Base-by-base conservation (phyloP, 1,140 invertebrate species). In the Formica selysi region DNA sequence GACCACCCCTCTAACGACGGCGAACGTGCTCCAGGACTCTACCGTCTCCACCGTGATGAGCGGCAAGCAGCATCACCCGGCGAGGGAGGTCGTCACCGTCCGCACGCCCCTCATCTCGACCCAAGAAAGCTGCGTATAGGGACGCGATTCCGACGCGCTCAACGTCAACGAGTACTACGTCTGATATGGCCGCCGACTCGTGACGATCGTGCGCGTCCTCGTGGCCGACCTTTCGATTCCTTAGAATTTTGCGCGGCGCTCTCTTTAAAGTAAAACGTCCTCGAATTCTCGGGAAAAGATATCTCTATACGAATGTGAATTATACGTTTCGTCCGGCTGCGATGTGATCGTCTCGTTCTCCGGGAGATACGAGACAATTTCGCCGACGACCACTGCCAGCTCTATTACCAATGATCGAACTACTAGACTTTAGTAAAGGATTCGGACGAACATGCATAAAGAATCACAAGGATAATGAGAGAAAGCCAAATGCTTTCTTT, bases 111-210 rank as follows among this genome's bases (percentile, higher is more conserved):
- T 98, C 2, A 97, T 98, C 76, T 97, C 97, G 67, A 97, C 97
- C 92, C 97, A 98, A 93, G 98, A 98, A 93, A 98, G 97, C 92
- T 98, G 97, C 93, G 98, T 98, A 94, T 98, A 98, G 95, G 95
- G 94, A 74, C 90, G 94, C 92, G 94, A 95, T 36, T 88, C 92
- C 91, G 95, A 95, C 94, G 94, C 95, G 93, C 94, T 95, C 88
- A 94, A 94, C 92, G 92, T 95, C 92, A 95, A 95, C 92, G 95
- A 95, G 89, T 95, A 95, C 89, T 95, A 95, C 92, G 95, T 95
- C 90, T 95, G 93, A 95, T 92, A 80, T 92, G 91, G 87, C 89
- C 90, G 92, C 91, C 29, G 76, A 3, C 90, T 91, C 92, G 92
- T 92, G 81, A 36, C 57, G 76, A 86, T 73, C 36, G 54, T 67